Evolutionary conservation across 1,140 invertebrate species (phyloP).

Genomic region (Antheraea pernyi): DNA sequence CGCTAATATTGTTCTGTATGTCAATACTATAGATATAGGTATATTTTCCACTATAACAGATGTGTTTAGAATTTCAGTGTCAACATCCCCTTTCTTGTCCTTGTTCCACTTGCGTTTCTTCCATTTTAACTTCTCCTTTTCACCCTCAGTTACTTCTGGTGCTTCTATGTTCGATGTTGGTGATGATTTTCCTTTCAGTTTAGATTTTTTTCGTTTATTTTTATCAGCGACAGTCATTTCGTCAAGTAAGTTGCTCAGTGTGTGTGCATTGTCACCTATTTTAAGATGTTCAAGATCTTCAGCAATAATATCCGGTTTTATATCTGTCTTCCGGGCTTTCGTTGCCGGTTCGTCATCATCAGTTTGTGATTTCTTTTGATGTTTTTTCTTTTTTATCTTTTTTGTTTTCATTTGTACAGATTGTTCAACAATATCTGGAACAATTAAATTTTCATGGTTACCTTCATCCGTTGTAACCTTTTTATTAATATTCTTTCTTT

Average conservation of each 20-base stretch:
- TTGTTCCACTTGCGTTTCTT: conserved; percentile 63
- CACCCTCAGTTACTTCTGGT: conserved; percentile 23
- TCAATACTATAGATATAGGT: conserved; percentile 49
- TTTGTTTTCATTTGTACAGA: conserved; percentile 31
- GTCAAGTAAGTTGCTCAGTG: conserved; percentile 54
- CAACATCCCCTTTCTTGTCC: conserved; percentile 40
- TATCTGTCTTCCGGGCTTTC: conserved; percentile 25
- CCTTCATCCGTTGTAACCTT: conserved; percentile 28
- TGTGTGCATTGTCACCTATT: conserved; percentile 64
- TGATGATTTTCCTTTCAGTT: conserved; percentile 21
- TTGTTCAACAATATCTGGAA: conserved; percentile 20
- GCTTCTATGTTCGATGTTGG: conserved; percentile 17
- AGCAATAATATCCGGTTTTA: conserved; percentile 50
- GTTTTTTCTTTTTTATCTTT: conserved; percentile 51
- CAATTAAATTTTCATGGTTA: conserved; percentile 14
- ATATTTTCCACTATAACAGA: conserved; percentile 57
- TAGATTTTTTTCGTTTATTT: conserved; percentile 46
- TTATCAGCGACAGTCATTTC: conserved; percentile 64
- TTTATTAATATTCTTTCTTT: conserved; percentile 26
- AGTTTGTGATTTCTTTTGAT: conserved; percentile 20
- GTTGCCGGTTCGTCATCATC: conserved; percentile 29
- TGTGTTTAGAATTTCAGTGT: conserved; percentile 26
- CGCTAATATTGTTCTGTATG: conserved; percentile 49
- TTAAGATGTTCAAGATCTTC: conserved; percentile 59
- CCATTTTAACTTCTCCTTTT: conserved; percentile 60